These are phyloP conservation scores for Gulo gulo DNA, from an alignment of 2,113 vertebrate species.

Conservation along the genomic window DNA sequence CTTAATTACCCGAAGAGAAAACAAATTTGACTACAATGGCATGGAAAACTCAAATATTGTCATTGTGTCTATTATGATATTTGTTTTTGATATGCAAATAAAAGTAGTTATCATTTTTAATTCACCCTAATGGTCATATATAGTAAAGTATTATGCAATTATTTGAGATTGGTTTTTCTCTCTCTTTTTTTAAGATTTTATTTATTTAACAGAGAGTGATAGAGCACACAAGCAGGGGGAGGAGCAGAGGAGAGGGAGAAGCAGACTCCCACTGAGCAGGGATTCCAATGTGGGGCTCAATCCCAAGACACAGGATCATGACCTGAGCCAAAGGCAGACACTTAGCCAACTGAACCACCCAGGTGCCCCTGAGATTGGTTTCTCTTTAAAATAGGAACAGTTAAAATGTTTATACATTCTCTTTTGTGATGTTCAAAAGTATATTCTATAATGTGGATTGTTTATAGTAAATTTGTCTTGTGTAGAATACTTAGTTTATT, in stretches of 20 bases:
- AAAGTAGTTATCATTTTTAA: background rate
- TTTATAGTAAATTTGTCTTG: background rate
- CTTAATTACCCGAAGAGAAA: background rate
- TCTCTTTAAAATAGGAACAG: background rate
- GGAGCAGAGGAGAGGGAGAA: background rate
- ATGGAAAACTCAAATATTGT: background rate
- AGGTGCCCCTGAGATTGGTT: background rate
- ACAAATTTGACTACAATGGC: background rate
- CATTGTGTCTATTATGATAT: background rate
- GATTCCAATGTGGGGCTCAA: background rate
- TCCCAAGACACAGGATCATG: background rate
- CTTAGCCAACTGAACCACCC: background rate
- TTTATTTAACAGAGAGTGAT: background rate
- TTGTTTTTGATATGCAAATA: background rate
- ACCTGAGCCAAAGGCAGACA: background rate
- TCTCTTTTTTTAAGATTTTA: background rate
- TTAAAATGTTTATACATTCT: background rate
- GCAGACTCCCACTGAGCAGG: background rate
- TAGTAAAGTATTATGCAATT: background rate
- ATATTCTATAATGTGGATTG: background rate
- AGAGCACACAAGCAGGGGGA: background rate
- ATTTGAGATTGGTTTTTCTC: background rate
- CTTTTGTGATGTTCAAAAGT: background rate
- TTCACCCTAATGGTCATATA: background rate
- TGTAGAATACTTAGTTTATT: background rate